A percentile compares a stretch with the other conserved stretches of the same genome.
Evolutionary conservation across 2,888 invertebrate species (phyloP).

Genomic region (Alviniconcha strummeri): DNA sequence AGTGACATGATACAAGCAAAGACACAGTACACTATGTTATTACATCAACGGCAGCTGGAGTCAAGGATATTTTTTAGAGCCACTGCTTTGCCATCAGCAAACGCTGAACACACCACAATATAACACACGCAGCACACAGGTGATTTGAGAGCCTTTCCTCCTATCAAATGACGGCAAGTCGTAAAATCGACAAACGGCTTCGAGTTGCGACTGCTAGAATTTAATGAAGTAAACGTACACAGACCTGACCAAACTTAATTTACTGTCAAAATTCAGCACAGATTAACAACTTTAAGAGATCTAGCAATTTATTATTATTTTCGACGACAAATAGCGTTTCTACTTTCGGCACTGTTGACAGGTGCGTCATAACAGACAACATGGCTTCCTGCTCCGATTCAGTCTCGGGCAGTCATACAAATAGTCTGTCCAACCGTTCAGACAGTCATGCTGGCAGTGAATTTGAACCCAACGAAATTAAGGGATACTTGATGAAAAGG

Average conservation of each 20-base stretch:
- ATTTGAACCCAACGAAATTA: constrained; percentile 42
- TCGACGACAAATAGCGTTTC: constrained; percentile 36
- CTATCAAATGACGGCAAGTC: constrained; percentile 14
- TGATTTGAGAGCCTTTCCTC: constrained; percentile 15
- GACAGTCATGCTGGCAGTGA: constrained; percentile 56
- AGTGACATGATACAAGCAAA: constrained; percentile 11
- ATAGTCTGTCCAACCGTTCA: constrained; percentile 57
- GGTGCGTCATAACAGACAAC: constrained; percentile 33
- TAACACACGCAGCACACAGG: constrained; percentile 16
- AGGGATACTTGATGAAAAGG: constrained; percentile 70
- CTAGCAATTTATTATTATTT: background rate
- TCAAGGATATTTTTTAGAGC: constrained; percentile 7
- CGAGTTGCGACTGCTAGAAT: no score
- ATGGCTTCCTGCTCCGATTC: constrained; percentile 59
- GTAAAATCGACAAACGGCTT: constrained; percentile 1
- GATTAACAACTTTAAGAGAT: background rate
- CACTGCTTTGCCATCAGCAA: constrained; percentile 17
- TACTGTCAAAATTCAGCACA: background rate
- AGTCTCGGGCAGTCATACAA: constrained; percentile 45
- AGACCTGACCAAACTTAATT: no score
- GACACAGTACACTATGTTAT: background rate
- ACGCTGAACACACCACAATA: constrained; percentile 12
- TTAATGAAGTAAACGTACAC: no score
- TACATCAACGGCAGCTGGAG: constrained; percentile 22
- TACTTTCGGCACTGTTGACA: constrained; percentile 28